Evolutionary conservation across 2,797 vertebrate species (phyloP), one percentile per base, ranked within the genome.

Genomic region (Cottoperca gobio): DNA sequence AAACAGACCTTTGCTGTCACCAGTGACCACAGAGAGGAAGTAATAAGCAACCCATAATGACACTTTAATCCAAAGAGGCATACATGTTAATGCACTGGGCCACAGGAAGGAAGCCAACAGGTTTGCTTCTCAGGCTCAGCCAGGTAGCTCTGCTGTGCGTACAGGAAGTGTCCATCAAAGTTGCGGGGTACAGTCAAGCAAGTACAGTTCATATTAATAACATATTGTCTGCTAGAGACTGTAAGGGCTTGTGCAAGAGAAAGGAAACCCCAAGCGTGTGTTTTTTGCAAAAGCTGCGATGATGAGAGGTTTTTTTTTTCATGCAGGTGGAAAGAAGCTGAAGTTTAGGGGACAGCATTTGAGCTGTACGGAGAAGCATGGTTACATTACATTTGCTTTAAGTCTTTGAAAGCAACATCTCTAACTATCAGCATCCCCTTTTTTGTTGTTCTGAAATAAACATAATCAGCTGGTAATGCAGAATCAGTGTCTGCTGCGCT

Each of bases 11-110:
- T 48, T 52, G 72, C 73, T 78, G 85, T 76, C 86, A 80, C 45
- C 64, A 57, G 54, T 45, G 63, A 73, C 70, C 61, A 52, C 72
- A 76, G 72, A 86, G 55, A 67, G 82, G 78, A 90, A 86, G 78
- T 82, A 85, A 83, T 80, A 63, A 86, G 67, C 67, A 37, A 58
- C n/a, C 75, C 39, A n/a, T 85, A 85, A 81, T 81, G 83, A 79
- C 79, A 76, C 69, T 82, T 74, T 75, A 85, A 85, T 83, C 63
- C 76, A 43, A 54, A 45, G 43, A 69, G 70, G 73, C 31, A 31
- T 43, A 35, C n/a, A 23, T 60, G 40, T 59, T 65, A 73, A 76
- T 59, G 42, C 16, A n/a, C 8, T 24, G 33, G 68, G 68, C 70
- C 61, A 50, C 5, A 69, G 70, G 59, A 77, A 24, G 37, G 43